Evolutionary conservation across 2,113 vertebrate genomes (phyloP).

Genomic region (Paratilapia polleni): DNA sequence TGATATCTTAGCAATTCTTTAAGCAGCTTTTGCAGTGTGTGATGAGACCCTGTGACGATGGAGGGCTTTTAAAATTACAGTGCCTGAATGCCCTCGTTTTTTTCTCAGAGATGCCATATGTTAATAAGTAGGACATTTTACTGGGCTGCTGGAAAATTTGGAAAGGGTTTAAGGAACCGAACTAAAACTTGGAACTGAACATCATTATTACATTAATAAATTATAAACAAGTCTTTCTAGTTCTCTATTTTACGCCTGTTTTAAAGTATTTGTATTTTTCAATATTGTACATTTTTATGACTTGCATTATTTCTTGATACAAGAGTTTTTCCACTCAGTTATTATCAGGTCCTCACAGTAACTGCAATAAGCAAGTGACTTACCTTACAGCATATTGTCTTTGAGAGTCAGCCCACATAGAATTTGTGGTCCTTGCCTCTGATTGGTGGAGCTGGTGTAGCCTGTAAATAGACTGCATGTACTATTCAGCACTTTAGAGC

Average conservation of each 20-base stretch:
- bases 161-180: slow-evolving; percentile 21
- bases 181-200: slow-evolving; percentile 25
- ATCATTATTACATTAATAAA: slow-evolving; percentile 17
- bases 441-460: neutral
- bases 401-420: neutral
- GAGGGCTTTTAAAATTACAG: slow-evolving; percentile 18
- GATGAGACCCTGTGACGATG: slow-evolving; percentile 17
- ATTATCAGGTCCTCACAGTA: neutral
- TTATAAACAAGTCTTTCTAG: neutral
- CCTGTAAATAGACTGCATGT: neutral
- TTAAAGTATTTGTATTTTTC: no score
- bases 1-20: slow-evolving; percentile 45
- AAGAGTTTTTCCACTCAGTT: neutral
- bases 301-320: neutral
- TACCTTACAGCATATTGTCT: neutral
- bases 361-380: neutral
- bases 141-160: slow-evolving; percentile 39
- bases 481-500: neutral
- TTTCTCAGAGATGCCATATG: slow-evolving; percentile 28
- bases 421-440: neutral
- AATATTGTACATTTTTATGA: neutral
- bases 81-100: slow-evolving; percentile 15
- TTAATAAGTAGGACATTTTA: slow-evolving; percentile 51
- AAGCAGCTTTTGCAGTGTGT: slow-evolving; percentile 35
- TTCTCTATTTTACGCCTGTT: neutral